Evolutionary conservation across 2,113 vertebrate genomes (phyloP).

Genomic region (Microtus oregoni): DNA sequence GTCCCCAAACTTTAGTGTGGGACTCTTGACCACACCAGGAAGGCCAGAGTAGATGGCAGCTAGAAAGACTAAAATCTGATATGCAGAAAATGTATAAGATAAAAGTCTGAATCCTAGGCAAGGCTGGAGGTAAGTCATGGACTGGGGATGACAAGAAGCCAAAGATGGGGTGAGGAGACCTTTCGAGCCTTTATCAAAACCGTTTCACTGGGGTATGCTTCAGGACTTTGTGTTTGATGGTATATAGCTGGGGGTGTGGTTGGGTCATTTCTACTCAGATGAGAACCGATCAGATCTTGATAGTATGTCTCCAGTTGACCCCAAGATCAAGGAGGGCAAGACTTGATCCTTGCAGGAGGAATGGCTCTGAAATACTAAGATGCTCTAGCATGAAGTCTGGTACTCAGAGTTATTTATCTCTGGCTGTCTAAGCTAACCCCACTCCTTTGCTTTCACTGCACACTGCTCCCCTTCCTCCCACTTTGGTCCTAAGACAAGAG

Average conservation of each 20-base stretch:
- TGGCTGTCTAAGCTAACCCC: not conserved
- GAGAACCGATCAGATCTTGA: not conserved
- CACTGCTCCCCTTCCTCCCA: not conserved
- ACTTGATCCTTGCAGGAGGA: not conserved
- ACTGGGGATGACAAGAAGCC: not conserved
- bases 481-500: not conserved
- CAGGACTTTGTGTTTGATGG: not conserved
- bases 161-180: not conserved
- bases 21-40: not conserved
- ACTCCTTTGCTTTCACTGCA: not conserved
- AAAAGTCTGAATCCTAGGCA: not conserved
- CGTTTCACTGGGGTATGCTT: not conserved
- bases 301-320: not conserved
- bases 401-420: not conserved
- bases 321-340: not conserved
- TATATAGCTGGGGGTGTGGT: not conserved
- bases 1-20: not conserved
- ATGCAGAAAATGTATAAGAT: not conserved
- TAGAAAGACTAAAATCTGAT: not conserved
- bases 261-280: not conserved
- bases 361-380: not conserved
- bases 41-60: not conserved
- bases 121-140: not conserved
- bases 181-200: not conserved
- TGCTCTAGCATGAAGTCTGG: not conserved